phyloP scores from a whole-genome alignment of 2,113 vertebrate genomes.

The Ardeotis arabs region DNA sequence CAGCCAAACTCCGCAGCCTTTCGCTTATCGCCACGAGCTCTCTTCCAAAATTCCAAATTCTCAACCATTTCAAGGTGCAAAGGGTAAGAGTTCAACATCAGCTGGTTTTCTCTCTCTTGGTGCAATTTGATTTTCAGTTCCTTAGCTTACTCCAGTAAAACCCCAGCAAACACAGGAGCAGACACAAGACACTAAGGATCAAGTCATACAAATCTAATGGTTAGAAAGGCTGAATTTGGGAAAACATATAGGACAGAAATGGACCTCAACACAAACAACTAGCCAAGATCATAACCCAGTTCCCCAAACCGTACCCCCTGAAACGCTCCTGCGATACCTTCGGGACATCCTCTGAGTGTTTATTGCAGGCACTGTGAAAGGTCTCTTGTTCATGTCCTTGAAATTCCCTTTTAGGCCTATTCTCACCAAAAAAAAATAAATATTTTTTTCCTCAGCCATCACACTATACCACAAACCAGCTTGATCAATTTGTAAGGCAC shows the following conservation, averaged over 20 bases:
- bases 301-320: not conserved
- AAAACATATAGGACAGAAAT: not conserved
- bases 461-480: not conserved
- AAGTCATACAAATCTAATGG: fast-evolving
- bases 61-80: not conserved
- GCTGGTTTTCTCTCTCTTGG: fast-evolving
- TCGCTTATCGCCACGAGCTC: not conserved
- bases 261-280: not conserved
- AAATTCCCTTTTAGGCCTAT: not conserved
- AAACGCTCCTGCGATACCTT: not conserved
- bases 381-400: fast-evolving
- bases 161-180: not conserved
- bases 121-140: not conserved
- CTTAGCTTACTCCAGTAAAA: not conserved
- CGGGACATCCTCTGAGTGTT: no score
- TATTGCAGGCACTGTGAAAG: fast-evolving
- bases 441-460: not conserved
- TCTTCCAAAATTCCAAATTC: not conserved
- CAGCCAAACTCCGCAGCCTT: not conserved
- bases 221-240: not conserved
- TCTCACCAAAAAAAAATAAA: no score
- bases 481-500: not conserved
- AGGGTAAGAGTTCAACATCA: not conserved
- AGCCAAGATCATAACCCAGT: not conserved
- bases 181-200: fast-evolving